Evolutionary conservation across 2,888 invertebrate genomes (phyloP).

Genomic region (Troilus luridus): DNA sequence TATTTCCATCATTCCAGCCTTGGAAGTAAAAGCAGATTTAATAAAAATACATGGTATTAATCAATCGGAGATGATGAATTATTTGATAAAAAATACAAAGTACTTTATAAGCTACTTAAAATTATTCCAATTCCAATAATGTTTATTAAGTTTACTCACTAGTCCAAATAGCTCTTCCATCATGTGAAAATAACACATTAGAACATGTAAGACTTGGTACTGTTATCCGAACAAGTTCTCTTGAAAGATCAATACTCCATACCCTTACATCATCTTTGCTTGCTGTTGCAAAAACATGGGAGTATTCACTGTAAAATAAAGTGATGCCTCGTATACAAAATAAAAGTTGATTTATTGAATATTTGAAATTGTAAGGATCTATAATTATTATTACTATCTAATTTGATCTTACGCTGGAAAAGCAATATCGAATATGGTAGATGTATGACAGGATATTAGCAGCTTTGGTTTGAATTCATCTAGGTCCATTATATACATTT

Average conservation of each 20-base stretch:
- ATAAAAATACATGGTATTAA: not conserved
- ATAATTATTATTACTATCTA: not conserved
- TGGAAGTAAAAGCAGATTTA: constrained; percentile 53
- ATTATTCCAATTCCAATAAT: not conserved
- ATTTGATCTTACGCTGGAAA: constrained; percentile 82
- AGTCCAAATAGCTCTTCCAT: constrained; percentile 86
- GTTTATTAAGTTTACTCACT: constrained; percentile 69
- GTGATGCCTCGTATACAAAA: not conserved
- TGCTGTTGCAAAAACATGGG: constrained; percentile 89
- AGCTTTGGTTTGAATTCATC: constrained; percentile 79
- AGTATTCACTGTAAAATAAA: constrained; percentile 76
- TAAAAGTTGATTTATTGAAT: not conserved
- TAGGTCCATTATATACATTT: constrained; percentile 84
- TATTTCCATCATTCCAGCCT: constrained; percentile 88
- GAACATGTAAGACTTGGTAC: constrained; percentile 92
- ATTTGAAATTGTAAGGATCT: not conserved
- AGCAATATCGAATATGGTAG: constrained; percentile 83
- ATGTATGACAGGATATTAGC: constrained; percentile 86
- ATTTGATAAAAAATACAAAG: not conserved
- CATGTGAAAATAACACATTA: constrained; percentile 81
- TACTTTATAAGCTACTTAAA: not conserved
- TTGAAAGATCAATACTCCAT: constrained; percentile 83
- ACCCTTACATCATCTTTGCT: constrained; percentile 88
- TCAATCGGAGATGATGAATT: not conserved
- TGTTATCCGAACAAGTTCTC: constrained; percentile 85